phyloP scores from a whole-genome alignment of 2,888 invertebrate genomes.

The Drosophila cracens region DNA sequence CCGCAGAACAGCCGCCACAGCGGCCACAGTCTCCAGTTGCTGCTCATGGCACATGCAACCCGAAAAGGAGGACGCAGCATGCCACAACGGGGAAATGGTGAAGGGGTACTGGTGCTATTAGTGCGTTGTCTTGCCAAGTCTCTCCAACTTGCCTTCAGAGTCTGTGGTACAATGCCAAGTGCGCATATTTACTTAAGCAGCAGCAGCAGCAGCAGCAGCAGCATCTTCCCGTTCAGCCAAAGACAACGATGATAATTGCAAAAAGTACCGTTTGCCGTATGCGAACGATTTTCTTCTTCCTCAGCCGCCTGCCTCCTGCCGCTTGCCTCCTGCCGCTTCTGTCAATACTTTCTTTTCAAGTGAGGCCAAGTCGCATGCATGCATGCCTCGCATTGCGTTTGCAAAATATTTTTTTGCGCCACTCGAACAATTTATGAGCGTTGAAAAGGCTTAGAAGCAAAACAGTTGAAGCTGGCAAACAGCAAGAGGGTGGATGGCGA shows the following conservation, averaged over 20 bases:
- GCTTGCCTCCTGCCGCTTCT: background rate
- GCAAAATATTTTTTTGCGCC: constrained; percentile 73
- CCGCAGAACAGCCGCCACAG: constrained; percentile 69
- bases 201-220: constrained; percentile 49
- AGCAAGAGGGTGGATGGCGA: background rate
- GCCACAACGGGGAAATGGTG: background rate
- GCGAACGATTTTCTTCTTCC: constrained; percentile 67
- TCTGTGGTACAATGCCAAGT: constrained; percentile 72
- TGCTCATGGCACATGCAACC: constrained; percentile 57
- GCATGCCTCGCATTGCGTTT: constrained; percentile 72
- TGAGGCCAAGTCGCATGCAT: constrained; percentile 50
- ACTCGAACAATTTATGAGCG: constrained; percentile 76
- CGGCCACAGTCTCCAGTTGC: constrained; percentile 34
- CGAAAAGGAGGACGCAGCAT: constrained; percentile 61
- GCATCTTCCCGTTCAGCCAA: constrained; percentile 60
- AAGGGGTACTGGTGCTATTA: constrained; percentile 58
- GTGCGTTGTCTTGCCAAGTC: constrained; percentile 73
- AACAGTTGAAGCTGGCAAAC: constrained; percentile 12
- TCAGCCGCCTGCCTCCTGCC: background rate
- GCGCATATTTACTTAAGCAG: constrained; percentile 74
- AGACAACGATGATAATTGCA: constrained; percentile 77
- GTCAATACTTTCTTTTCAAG: constrained; percentile 61
- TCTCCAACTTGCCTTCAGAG: constrained; percentile 36
- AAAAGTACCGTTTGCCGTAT: constrained; percentile 78
- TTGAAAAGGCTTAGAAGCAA: constrained; percentile 78